These are phyloP conservation scores for Nibea albiflora DNA, from an alignment of 2,113 vertebrate species.

Conservation along the genomic window DNA sequence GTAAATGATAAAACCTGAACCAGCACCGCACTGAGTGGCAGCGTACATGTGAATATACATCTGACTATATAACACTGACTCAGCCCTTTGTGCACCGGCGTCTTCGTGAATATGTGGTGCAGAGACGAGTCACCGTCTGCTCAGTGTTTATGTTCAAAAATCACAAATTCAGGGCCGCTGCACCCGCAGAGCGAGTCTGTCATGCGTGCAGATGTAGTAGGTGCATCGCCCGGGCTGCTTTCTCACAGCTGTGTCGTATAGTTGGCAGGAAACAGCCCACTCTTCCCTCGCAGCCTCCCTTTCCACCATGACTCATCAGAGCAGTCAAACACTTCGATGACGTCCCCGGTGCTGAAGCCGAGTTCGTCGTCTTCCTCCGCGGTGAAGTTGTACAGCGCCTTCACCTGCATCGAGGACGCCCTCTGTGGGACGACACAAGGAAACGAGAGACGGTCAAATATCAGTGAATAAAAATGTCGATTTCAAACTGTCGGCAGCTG, in stretches of 20 bases:
- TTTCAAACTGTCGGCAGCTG: background rate
- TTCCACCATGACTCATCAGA: slow-evolving; percentile 93
- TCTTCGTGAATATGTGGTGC: background rate
- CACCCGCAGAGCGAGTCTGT: slow-evolving; percentile 16
- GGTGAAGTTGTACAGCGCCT: slow-evolving; percentile 91
- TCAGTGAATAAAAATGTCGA: no score
- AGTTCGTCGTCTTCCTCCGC: slow-evolving; percentile 92
- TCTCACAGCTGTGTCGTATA: slow-evolving; percentile 47
- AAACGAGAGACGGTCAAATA: background rate
- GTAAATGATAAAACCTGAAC: slow-evolving; percentile 10
- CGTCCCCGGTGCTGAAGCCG: slow-evolving; percentile 87
- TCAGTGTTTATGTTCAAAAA: slow-evolving; percentile 13
- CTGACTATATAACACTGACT: background rate
- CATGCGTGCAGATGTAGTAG: background rate
- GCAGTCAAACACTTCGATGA: slow-evolving; percentile 92
- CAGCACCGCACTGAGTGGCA: background rate
- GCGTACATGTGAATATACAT: background rate
- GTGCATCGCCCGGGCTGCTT: background rate
- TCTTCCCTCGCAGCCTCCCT: slow-evolving; percentile 86
- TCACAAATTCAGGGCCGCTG: background rate
- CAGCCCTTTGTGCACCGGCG: background rate
- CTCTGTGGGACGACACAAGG: slow-evolving; percentile 48
- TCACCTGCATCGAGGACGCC: slow-evolving; percentile 78
- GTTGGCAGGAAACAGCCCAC: slow-evolving; percentile 90
- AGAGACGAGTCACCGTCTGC: slow-evolving; percentile 14